Conservation (phyloP, 2,888 invertebrate species). For the Orchesellides sinensis region DNA sequence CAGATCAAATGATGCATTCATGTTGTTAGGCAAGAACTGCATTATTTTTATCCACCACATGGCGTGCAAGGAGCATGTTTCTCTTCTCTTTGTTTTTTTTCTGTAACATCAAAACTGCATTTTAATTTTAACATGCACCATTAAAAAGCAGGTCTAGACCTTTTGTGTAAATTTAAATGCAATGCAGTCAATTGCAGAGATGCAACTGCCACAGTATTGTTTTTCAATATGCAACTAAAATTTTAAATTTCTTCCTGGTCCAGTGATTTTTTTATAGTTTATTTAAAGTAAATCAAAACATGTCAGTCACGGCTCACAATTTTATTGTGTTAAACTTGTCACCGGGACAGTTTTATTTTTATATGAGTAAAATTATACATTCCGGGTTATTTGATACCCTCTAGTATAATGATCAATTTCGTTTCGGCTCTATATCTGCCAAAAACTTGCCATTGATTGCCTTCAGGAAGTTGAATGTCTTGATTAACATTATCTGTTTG, state of each 20-base stretch:
- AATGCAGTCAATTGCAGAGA: no score
- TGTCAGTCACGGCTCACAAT: no score
- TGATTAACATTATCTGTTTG: not conserved
- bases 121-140: constrained; percentile 8
- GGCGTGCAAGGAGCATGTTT: constrained; percentile 13
- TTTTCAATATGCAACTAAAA: no score
- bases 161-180: not conserved
- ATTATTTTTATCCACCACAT: constrained; percentile 32
- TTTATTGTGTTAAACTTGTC: no score
- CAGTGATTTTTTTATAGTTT: no score
- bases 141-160: not conserved
- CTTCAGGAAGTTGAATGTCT: not conserved
- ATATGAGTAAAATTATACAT: no score
- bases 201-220: no score
- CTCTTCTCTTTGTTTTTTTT: no score
- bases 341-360: no score
- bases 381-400: not conserved
- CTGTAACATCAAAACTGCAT: constrained; percentile 4
- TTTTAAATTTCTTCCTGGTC: no score
- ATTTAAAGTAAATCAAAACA: no score
- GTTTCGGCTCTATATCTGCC: not conserved
- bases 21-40: constrained; percentile 19
- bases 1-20: not conserved
- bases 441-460: not conserved
- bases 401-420: not conserved